Percentiles rank a stretch among this genome's conserved stretches.
Evolutionary conservation across 2,888 invertebrate genomes (phyloP).

Genomic region (Dione vanillae): DNA sequence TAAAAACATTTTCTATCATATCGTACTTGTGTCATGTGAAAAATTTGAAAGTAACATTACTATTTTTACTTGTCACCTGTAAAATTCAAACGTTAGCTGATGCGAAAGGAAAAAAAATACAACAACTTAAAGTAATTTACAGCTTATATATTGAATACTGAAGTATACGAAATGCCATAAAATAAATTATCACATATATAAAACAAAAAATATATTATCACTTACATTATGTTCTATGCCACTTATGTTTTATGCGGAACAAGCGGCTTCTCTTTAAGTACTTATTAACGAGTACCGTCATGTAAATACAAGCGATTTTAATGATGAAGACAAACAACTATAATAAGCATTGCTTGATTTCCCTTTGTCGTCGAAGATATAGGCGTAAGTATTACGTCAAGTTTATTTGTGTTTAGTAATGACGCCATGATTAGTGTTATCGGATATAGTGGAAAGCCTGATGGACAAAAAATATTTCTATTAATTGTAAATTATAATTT

Average conservation of each 20-base stretch:
- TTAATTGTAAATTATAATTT: too few relatives aligned
- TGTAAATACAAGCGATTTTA: slow-evolving; percentile 5
- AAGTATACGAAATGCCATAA: background rate
- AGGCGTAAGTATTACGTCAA: background rate
- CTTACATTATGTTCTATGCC: slow-evolving; percentile 12
- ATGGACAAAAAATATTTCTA: too few relatives aligned
- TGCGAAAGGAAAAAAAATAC: background rate
- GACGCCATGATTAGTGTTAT: background rate
- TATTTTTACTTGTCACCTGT: too few relatives aligned
- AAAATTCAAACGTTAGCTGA: background rate
- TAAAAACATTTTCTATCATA: too few relatives aligned
- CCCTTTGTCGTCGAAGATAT: background rate
- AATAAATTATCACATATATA: slow-evolving; percentile 26
- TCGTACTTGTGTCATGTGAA: too few relatives aligned
- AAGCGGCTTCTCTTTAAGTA: slow-evolving; percentile 13
- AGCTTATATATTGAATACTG: background rate
- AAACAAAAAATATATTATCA: too few relatives aligned
- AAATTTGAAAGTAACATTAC: too few relatives aligned
- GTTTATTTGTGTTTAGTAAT: background rate
- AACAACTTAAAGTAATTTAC: background rate
- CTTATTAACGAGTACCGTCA: slow-evolving; percentile 17
- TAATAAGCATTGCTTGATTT: background rate
- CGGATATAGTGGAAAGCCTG: background rate
- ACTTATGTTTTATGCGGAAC: slow-evolving; percentile 25
- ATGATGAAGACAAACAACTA: slow-evolving; percentile 1